Percentiles rank a stretch among this genome's conserved stretches.
These are phyloP conservation scores for Myotis vivesi DNA, from an alignment of 2,797 vertebrate species.

Conservation along the genomic window DNA sequence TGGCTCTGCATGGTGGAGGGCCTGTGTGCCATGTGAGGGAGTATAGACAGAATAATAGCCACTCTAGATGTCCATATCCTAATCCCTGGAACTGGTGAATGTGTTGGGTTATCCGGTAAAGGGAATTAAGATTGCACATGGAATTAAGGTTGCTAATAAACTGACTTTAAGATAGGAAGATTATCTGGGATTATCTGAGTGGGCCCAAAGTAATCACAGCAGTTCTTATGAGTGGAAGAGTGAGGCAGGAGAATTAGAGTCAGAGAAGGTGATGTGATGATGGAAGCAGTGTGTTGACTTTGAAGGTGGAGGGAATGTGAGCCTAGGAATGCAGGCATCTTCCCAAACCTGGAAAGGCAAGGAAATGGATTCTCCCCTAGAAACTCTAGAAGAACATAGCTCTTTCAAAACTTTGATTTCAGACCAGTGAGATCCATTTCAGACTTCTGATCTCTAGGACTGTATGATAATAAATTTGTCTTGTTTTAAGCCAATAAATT, in stretches of 20 bases:
- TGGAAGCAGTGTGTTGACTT: not conserved
- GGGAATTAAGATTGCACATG: not conserved
- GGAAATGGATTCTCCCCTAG: not conserved
- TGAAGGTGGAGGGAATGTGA: not conserved
- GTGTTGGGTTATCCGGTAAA: not conserved
- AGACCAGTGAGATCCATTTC: not conserved
- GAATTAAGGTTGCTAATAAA: not conserved
- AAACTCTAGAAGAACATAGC: not conserved
- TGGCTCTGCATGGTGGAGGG: not conserved
- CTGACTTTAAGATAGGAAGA: not conserved
- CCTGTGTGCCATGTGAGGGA: not conserved
- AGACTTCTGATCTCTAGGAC: not conserved
- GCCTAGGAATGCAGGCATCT: not conserved
- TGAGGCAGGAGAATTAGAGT: not conserved
- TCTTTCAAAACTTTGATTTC: not conserved
- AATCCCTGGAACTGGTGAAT: not conserved
- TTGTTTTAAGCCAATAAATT: not conserved
- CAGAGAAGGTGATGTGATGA: not conserved
- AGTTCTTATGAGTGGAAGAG: not conserved
- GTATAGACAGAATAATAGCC: not conserved
- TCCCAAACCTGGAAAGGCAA: not conserved
- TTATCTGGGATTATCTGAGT: not conserved
- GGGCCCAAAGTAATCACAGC: not conserved
- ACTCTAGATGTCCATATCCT: accelerated
- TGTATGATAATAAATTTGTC: not conserved